phyloP scores from a whole-genome alignment of 2,797 vertebrate genomes.

The Gallinago nigripennis region DNA sequence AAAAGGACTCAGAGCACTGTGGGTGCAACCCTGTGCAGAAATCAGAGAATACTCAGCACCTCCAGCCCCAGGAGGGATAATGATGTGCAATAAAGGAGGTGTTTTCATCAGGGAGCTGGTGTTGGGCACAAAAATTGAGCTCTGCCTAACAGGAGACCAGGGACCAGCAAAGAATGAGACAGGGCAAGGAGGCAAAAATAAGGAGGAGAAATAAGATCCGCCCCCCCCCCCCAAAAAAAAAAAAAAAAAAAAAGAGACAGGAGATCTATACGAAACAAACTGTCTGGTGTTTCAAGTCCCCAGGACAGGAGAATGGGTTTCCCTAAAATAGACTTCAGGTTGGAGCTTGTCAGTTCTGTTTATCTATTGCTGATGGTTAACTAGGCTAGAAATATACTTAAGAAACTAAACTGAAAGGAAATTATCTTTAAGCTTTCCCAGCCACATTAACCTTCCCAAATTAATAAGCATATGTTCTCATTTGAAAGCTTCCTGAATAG shows the following conservation, averaged over 20 bases:
- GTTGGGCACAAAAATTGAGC: neutral
- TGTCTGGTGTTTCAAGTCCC: neutral
- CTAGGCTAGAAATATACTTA: neutral
- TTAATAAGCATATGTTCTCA: neutral
- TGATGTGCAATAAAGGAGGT: neutral
- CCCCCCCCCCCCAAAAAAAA: too few relatives aligned
- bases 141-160: neutral
- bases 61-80: fast-evolving
- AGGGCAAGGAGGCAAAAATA: neutral
- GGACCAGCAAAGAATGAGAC: neutral
- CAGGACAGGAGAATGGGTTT: neutral
- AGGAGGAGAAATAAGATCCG: neutral
- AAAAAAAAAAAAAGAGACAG: neutral
- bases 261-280: neutral
- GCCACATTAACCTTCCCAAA: fast-evolving
- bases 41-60: neutral
- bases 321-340: neutral
- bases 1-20: neutral
- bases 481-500: neutral
- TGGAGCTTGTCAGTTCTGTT: neutral
- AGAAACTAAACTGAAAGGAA: neutral
- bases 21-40: too few relatives aligned
- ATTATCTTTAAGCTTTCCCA: neutral
- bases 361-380: neutral
- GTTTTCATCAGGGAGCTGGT: neutral